Evolutionary conservation across 1,140 invertebrate species (phyloP).

Genomic region (Coenobita brevimanus): DNA sequence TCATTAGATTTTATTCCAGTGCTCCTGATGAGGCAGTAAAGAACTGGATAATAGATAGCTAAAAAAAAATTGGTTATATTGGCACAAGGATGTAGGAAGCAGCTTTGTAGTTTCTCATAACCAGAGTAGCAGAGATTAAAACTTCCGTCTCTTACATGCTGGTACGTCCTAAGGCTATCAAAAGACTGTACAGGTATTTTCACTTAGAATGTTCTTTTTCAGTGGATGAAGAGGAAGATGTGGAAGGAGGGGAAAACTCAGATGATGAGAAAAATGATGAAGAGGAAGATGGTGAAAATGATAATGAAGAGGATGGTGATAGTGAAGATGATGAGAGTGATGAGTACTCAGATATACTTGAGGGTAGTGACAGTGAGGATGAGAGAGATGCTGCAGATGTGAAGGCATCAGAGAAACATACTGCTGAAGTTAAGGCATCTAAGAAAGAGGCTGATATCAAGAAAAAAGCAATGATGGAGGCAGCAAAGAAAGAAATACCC

Average conservation of each 20-base stretch:
- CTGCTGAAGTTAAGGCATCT: no score
- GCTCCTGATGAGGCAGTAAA: no score
- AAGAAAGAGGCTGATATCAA: conserved; percentile 72
- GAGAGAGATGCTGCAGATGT: conserved; percentile 31
- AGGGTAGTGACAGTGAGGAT: conserved; percentile 49
- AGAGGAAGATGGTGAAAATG: conserved; percentile 25
- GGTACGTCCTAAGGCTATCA: no score
- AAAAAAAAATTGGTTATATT: no score
- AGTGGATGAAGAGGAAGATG: background rate
- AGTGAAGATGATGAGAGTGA: conserved; percentile 48
- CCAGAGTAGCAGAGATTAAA: no score
- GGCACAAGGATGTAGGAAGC: no score
- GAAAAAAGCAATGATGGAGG: conserved; percentile 77
- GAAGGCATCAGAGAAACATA: background rate
- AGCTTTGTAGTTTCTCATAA: no score
- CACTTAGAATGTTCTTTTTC: conserved; percentile 7
- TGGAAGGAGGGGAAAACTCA: background rate
- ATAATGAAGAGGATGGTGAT: conserved; percentile 54
- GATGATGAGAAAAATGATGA: conserved; percentile 7
- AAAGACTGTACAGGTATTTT: no score
- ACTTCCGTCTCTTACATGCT: no score
- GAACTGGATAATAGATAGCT: no score
- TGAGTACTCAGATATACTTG: conserved; percentile 54
- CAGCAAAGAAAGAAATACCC: conserved; percentile 80
- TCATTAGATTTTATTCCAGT: no score